Conservation (phyloP, 2,888 invertebrate species). For the Dolichomitus sp. region DNA sequence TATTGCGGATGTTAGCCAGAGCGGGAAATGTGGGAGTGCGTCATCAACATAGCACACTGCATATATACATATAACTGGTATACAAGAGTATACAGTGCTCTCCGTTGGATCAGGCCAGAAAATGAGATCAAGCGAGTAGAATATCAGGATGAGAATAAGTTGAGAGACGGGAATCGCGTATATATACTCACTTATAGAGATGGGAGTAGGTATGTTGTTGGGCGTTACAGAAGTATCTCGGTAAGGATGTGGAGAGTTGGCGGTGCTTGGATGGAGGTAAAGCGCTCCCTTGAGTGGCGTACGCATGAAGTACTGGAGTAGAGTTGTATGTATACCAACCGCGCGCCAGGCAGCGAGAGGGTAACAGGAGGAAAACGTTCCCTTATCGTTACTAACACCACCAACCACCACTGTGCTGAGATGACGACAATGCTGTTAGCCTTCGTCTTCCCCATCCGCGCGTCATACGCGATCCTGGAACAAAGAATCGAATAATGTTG, state of each 20-base stretch:
- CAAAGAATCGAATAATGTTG: constrained; percentile 69
- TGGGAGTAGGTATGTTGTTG: constrained; percentile 29
- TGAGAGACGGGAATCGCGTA: constrained; percentile 19
- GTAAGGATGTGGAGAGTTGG: constrained; percentile 18
- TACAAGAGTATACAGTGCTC: background rate
- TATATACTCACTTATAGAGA: constrained; percentile 17
- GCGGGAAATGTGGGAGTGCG: constrained; percentile 41
- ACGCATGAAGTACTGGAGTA: constrained; percentile 11
- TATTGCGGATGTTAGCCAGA: constrained; percentile 60
- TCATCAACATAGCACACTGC: constrained; percentile 26
- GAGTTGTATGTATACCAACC: background rate
- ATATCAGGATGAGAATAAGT: constrained; percentile 40
- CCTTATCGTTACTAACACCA: constrained; percentile 50
- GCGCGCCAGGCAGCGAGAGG: constrained; percentile 4
- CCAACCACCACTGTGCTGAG: constrained; percentile 18
- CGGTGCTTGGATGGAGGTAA: constrained; percentile 20
- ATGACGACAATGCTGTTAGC: constrained; percentile 22
- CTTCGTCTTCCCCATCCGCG: constrained; percentile 41
- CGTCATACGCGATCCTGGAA: constrained; percentile 58
- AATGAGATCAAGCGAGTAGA: constrained; percentile 30
- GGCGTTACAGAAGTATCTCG: constrained; percentile 34
- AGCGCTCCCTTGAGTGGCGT: constrained; percentile 50
- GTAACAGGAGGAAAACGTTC: constrained; percentile 33
- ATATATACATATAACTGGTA: constrained; percentile 28
- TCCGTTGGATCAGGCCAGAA: constrained; percentile 6